Evolutionary conservation across 2,888 invertebrate genomes (phyloP), one percentile per base, ranked within the genome.

Genomic region (Cephalotes varians): DNA sequence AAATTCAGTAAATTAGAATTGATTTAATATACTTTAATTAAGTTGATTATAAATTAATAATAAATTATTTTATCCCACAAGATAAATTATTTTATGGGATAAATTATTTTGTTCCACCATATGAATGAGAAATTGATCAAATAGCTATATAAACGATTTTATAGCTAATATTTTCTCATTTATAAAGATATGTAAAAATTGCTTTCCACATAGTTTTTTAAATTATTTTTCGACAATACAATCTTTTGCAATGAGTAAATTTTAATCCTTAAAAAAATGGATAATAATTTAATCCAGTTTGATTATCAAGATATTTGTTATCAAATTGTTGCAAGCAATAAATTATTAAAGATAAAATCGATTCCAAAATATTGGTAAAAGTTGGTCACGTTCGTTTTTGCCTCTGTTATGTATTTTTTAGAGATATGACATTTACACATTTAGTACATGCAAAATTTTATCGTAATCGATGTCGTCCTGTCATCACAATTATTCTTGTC

Each of bases 391-490:
- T 49, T 25, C 0, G 6, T 12, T 34, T 31, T 9, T 10, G 25
- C n/a, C 37, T 25, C 25, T 2, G 9, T 65, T 7, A 21, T 15
- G 2, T 12, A 9, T 10, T 40, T 49, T 73, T 37, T 40, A 7
- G n/a, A 76, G 18, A 40, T 28, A n/a, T 54, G 40, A 31, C 49
- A 21, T 28, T 64, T 64, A 25, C 21, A 28, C 15, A n/a, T n/a
- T 65, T 18, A 10, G 15, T 56, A 3, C 40, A 77, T 31, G 54
- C 31, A 77, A 77, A 79, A 31, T 79, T 69, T 4, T 7, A 44
- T 31, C 21, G 67, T 69, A 69, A 79, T 79, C 69, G 56, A 34
- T 69, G 44, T 58, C 21, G 54, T 18, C 31, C 58, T 79, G 69
- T 79, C 67, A 56, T 67, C 25, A 18, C 56, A 37, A 37, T 69